Percentiles rank a stretch among this genome's conserved stretches.
Conservation (phyloP, 2,888 invertebrate genomes). For the Drosophila niveifrons region DNA sequence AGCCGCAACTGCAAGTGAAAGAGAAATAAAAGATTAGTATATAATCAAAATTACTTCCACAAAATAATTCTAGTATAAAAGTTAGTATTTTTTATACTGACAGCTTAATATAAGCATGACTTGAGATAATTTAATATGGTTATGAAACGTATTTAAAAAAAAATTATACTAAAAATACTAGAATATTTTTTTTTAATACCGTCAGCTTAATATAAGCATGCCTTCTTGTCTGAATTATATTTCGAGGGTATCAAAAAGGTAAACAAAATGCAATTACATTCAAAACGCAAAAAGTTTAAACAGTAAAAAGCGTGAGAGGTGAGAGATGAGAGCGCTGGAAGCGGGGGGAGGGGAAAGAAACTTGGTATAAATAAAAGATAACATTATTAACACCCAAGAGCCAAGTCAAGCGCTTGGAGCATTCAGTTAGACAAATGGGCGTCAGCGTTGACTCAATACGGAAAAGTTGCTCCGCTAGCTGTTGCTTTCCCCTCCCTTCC, state of each 20-base stretch:
- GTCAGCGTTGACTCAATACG: slow-evolving; percentile 65
- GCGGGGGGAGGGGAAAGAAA: not conserved
- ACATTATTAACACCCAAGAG: slow-evolving; percentile 76
- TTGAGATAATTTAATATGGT: no score
- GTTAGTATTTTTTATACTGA: no score
- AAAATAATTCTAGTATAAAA: no score
- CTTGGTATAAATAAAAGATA: slow-evolving; percentile 75
- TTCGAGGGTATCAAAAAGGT: slow-evolving; percentile 31
- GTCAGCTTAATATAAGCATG: not conserved
- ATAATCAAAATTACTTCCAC: not conserved
- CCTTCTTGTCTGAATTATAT: not conserved
- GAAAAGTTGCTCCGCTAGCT: slow-evolving; percentile 36
- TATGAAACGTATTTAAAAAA: no score
- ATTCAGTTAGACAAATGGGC: slow-evolving; percentile 73
- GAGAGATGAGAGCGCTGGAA: not conserved
- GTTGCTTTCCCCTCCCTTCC: not conserved
- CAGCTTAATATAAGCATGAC: no score
- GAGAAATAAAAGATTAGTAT: not conserved
- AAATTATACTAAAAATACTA: no score
- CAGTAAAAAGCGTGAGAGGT: not conserved
- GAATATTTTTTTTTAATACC: no score
- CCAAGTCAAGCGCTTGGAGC: slow-evolving; percentile 46
- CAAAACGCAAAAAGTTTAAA: slow-evolving; percentile 63
- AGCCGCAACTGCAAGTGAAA: not conserved
- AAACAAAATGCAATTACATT: slow-evolving; percentile 74